Base-by-base conservation (phyloP, 1,140 invertebrate genomes). In the Leptinotarsa undecemlineata region DNA sequence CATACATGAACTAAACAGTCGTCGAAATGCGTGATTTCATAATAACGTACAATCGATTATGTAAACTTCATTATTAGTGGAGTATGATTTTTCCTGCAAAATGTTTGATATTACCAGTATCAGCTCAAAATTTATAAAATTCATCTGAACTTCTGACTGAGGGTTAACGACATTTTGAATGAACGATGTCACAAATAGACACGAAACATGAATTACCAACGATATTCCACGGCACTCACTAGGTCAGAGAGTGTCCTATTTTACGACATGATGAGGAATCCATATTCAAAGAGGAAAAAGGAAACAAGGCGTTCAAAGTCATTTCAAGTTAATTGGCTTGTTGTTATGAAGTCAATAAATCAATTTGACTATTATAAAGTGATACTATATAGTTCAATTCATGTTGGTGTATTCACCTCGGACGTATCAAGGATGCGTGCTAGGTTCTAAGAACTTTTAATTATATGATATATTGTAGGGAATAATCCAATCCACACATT, bases 101-200 rank as follows among this genome's bases (percentile, higher is more conserved):
- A 42, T 42, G 33, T 42, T 42, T 42, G 33, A 11, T 42, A 3
- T 42, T 42, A 42, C 33, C 33, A 42, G 8, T 42, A 0, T 42
- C 33, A 42, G 33, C 33, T 42, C 8, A 11, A 42, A 42, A 0
- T 42, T 42, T 42, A 11, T 11, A 3, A 11, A 42, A 42, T 42
- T 11, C 1, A 3, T 11, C 33, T 42, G 33, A 42, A 14, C 51
- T 3, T 57, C 51, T 19, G 1, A 57, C 51, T 57, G 17, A 19
- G 51, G 75, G 75, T 76, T 33, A 76, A 76, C 72, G 73, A 71
- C 72, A 60, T 57, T 57, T n/a, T 8, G 5, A 57, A 57, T 74
- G 69, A 74, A 61, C 75, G 77, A 78, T 79, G 77, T 74, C 77
- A 74, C 76, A 64, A 67, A 77, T 47, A 75, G 77, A 75, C 76